Evolutionary conservation across 2,797 vertebrate genomes (phyloP).

Genomic region (Chelon labrosus): DNA sequence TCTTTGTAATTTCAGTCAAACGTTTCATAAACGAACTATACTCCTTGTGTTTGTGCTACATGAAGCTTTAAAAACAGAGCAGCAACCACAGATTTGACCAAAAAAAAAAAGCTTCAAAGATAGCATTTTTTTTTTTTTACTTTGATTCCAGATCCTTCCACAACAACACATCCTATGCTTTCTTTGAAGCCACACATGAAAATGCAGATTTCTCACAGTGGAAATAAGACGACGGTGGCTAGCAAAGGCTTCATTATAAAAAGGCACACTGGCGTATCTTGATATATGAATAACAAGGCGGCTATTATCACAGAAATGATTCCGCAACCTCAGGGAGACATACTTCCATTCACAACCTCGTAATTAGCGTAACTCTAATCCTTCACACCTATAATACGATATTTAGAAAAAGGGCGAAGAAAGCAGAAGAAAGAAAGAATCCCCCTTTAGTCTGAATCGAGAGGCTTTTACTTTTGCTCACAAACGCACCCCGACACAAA

Average conservation of each 20-base stretch:
- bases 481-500: constrained; percentile 9
- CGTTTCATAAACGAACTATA: constrained; percentile 7
- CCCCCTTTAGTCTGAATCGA: constrained; percentile 15
- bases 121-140: background rate
- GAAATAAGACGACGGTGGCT: constrained; percentile 42
- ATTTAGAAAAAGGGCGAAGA: constrained; percentile 33
- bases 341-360: constrained; percentile 57
- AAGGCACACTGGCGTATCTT: constrained; percentile 58
- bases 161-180: background rate
- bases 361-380: constrained; percentile 62
- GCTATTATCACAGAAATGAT: constrained; percentile 60
- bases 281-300: constrained; percentile 63
- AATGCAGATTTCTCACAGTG: constrained; percentile 40
- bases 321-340: constrained; percentile 53
- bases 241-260: constrained; percentile 42
- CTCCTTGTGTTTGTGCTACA: background rate
- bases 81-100: background rate
- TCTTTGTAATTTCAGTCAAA: constrained; percentile 48
- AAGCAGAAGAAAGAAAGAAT: constrained; percentile 25
- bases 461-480: constrained; percentile 7
- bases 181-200: constrained; percentile 42
- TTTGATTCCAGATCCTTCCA: constrained; percentile 29
- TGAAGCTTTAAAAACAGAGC: constrained; percentile 5
- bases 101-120: constrained; percentile 32
- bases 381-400: constrained; percentile 60